Percentiles rank a stretch among this genome's conserved stretches.
phyloP scores from a whole-genome alignment of 1,140 invertebrate genomes.

The Zaprionus ornatus region DNA sequence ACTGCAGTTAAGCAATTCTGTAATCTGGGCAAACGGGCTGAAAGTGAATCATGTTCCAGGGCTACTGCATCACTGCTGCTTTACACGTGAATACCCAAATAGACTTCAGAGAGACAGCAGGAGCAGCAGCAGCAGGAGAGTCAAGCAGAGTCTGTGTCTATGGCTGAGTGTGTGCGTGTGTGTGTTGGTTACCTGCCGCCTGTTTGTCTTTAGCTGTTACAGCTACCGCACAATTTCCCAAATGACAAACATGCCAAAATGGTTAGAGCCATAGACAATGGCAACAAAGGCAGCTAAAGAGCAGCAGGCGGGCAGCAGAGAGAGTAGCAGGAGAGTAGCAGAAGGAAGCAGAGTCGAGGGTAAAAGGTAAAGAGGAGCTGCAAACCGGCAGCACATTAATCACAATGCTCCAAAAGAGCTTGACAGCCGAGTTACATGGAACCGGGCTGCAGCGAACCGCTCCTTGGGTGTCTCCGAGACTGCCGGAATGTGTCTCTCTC shows the following conservation, averaged over 20 bases:
- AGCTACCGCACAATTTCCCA: slow-evolving; percentile 79
- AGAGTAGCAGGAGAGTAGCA: slow-evolving; percentile 25
- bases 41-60: slow-evolving; percentile 30
- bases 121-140: background rate
- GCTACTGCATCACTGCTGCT: slow-evolving; percentile 19
- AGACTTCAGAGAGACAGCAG: slow-evolving; percentile 15
- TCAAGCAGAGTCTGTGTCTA: background rate
- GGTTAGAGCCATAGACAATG: slow-evolving; percentile 75
- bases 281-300: slow-evolving; percentile 44
- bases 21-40: background rate
- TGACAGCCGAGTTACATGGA: slow-evolving; percentile 71
- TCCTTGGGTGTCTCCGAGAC: slow-evolving; percentile 59
- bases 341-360: background rate
- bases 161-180: background rate
- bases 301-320: slow-evolving; percentile 17
- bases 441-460: slow-evolving; percentile 45
- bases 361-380: slow-evolving; percentile 20
- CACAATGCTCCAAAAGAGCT: slow-evolving; percentile 81
- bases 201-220: slow-evolving; percentile 69
- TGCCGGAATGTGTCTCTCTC: background rate
- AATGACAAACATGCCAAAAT: slow-evolving; percentile 82
- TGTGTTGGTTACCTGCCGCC: slow-evolving; percentile 60
- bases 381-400: slow-evolving; percentile 70
- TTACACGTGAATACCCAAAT: slow-evolving; percentile 24
- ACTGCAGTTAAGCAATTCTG: background rate